These are phyloP conservation scores for Pachliopta kotzebuea DNA, from an alignment of 2,888 invertebrate species.

Conservation along the genomic window DNA sequence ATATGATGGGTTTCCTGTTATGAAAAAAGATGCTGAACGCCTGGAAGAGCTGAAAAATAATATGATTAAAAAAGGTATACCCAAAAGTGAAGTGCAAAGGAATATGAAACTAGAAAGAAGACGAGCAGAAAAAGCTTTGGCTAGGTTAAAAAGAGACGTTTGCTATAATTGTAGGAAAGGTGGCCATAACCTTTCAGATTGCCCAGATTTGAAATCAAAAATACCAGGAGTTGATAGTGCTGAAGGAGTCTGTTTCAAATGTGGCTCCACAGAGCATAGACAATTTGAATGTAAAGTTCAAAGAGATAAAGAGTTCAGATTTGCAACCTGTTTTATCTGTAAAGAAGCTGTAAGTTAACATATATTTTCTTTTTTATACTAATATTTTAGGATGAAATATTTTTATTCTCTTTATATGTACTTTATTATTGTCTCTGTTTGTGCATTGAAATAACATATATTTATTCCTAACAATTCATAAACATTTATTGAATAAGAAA, in stretches of 20 bases:
- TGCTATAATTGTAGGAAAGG: conserved; percentile 89
- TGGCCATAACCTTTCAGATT: conserved; percentile 90
- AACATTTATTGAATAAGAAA: too few relatives aligned
- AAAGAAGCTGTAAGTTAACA: conserved; percentile 82
- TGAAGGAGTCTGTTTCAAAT: conserved; percentile 91
- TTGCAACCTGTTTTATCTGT: conserved; percentile 94
- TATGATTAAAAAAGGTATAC: conserved; percentile 84
- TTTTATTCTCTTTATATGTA: too few relatives aligned
- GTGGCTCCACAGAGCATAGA: conserved; percentile 93
- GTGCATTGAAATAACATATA: too few relatives aligned
- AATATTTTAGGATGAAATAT: too few relatives aligned
- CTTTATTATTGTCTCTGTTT: too few relatives aligned
- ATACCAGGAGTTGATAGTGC: conserved; percentile 69
- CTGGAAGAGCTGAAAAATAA: conserved; percentile 81
- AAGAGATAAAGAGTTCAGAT: conserved; percentile 84
- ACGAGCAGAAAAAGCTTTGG: conserved; percentile 85
- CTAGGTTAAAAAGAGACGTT: conserved; percentile 84
- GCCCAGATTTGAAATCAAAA: conserved; percentile 84
- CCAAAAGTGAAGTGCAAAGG: conserved; percentile 83
- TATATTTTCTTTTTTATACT: not conserved
- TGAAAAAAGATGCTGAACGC: conserved; percentile 85
- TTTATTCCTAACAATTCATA: too few relatives aligned
- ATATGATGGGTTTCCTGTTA: conserved; percentile 86
- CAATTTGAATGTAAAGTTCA: conserved; percentile 87
- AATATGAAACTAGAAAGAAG: conserved; percentile 86